These are phyloP conservation scores for Calcarius ornatus DNA, from an alignment of 2,113 vertebrate species.

Conservation along the genomic window DNA sequence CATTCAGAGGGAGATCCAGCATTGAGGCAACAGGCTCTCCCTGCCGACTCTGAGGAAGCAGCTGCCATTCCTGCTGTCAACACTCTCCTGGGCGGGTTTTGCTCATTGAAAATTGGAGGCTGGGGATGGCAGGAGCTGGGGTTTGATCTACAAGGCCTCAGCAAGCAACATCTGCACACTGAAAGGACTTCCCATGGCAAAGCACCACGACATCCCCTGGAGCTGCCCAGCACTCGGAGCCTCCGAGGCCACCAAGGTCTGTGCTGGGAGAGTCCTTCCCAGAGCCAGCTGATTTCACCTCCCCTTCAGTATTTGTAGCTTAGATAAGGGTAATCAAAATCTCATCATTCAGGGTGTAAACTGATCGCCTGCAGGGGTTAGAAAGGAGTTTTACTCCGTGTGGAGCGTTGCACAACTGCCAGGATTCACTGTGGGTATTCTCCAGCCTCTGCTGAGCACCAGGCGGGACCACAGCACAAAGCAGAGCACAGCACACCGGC, in stretches of 20 bases:
- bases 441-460: neutral
- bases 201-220: neutral
- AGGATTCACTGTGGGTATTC: neutral
- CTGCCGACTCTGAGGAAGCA: neutral
- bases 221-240: neutral
- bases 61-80: constrained; percentile 25
- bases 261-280: neutral
- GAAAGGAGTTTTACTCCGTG: constrained; percentile 32
- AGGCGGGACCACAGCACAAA: neutral
- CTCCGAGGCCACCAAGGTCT: neutral
- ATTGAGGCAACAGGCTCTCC: neutral
- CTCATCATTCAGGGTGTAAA: constrained; percentile 57
- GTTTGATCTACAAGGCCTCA: constrained; percentile 36
- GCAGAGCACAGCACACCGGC: neutral
- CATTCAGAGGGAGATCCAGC: neutral
- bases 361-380: constrained; percentile 55
- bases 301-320: neutral
- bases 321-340: constrained; percentile 64
- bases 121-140: neutral
- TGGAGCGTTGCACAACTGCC: neutral
- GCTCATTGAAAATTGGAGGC: neutral
- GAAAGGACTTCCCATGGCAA: neutral
- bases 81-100: neutral
- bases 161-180: constrained; percentile 15
- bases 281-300: neutral